Percentiles rank a stretch among this genome's conserved stretches.
Conservation (phyloP, 2,888 invertebrate species). For the Diachrysia chrysitis region DNA sequence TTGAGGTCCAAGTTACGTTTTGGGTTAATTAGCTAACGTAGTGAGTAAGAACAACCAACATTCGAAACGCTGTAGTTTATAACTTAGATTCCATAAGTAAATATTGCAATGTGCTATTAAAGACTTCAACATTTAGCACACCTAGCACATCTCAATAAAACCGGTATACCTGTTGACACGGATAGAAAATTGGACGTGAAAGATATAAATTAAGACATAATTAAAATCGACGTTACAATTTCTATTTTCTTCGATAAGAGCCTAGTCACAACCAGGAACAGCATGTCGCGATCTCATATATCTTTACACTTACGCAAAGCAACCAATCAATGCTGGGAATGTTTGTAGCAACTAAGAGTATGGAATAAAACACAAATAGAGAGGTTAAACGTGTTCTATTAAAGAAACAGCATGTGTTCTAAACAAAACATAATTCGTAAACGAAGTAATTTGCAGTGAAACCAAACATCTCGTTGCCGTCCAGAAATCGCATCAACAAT, state of each 20-base stretch:
- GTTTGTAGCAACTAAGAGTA: constrained; percentile 13
- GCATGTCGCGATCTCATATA: constrained; percentile 8
- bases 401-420: constrained; percentile 19
- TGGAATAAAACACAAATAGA: constrained; percentile 9
- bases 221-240: constrained; percentile 14
- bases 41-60: no score
- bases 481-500: constrained; percentile 32
- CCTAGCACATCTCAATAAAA: not conserved
- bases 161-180: not conserved
- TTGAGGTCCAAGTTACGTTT: no score
- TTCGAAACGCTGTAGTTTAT: no score
- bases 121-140: not conserved
- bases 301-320: constrained; percentile 35
- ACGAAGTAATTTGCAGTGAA: constrained; percentile 22
- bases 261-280: constrained; percentile 38
- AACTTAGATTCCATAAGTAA: no score
- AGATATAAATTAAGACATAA: constrained; percentile 13
- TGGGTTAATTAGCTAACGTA: no score
- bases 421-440: constrained; percentile 24
- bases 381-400: constrained; percentile 6
- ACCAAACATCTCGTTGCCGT: constrained; percentile 17
- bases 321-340: constrained; percentile 43
- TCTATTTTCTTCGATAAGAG: constrained; percentile 22
- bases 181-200: constrained; percentile 8
- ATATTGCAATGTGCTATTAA: no score